These are phyloP conservation scores for Toxonevra muliebris DNA, from an alignment of 2,888 invertebrate species.

Conservation along the genomic window DNA sequence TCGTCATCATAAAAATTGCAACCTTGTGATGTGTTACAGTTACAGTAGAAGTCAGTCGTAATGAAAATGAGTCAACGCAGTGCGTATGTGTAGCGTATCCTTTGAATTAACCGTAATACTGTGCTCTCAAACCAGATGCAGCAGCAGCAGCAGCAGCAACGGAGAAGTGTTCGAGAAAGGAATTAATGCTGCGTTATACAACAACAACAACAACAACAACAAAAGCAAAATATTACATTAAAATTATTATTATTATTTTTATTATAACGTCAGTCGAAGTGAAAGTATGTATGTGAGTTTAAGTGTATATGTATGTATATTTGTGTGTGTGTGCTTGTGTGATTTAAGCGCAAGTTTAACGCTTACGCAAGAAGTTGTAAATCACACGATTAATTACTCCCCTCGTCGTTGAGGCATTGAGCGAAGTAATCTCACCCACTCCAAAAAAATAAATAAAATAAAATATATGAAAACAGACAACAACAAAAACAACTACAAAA, in stretches of 20 bases:
- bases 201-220: neutral
- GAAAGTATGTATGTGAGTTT: constrained; percentile 7
- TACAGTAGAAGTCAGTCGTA: neutral
- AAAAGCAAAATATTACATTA: constrained; percentile 8
- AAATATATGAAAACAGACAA: neutral
- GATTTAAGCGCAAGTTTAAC: constrained; percentile 41
- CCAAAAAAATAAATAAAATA: neutral
- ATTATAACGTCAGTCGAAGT: constrained; percentile 26
- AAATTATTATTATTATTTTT: constrained; percentile 31
- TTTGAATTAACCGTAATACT: constrained; percentile 9
- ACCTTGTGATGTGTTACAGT: constrained; percentile 29
- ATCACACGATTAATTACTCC: constrained; percentile 58
- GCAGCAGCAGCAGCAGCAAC: neutral
- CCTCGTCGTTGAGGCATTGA: constrained; percentile 15
- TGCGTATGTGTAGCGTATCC: constrained; percentile 13
- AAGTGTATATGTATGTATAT: neutral
- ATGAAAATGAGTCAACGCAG: neutral
- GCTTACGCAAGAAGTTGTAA: constrained; percentile 52
- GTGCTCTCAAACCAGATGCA: constrained; percentile 4
- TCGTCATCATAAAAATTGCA: constrained; percentile 42
- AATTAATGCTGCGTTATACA: neutral
- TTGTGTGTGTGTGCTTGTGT: constrained; percentile 19
- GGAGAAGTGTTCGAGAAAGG: neutral
- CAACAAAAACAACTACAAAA: neutral
- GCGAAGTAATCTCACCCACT: too few relatives aligned